These are phyloP conservation scores for Xiphias gladius DNA, from an alignment of 2,113 vertebrate species.

Conservation along the genomic window DNA sequence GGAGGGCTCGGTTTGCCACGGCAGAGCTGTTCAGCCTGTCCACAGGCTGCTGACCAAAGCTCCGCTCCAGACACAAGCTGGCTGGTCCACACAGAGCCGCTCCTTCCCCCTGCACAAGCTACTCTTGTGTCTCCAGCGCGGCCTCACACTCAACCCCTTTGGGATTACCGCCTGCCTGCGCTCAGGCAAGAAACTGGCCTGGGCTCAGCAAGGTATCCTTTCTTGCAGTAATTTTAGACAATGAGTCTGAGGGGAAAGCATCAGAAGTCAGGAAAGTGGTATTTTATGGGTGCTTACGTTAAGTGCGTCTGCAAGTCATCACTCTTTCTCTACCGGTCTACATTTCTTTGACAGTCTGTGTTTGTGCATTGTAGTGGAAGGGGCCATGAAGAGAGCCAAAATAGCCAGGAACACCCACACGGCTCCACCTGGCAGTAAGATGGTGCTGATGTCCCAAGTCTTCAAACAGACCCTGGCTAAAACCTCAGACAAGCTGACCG, in stretches of 20 bases:
- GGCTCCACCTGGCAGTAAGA: constrained; percentile 87
- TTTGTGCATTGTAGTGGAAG: constrained; percentile 88
- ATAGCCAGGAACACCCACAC: constrained; percentile 88
- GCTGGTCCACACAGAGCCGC: constrained; percentile 85
- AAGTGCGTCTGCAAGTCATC: too few relatives aligned
- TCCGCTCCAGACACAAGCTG: constrained; percentile 84
- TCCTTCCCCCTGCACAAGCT: constrained; percentile 88
- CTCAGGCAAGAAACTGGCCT: constrained; percentile 92
- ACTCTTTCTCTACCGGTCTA: background rate
- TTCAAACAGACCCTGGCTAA: constrained; percentile 95
- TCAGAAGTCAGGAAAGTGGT: too few relatives aligned
- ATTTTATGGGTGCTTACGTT: too few relatives aligned
- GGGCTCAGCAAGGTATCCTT: constrained; percentile 92
- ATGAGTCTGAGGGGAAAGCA: too few relatives aligned
- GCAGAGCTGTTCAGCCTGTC: constrained; percentile 82
- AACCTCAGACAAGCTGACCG: constrained; percentile 91
- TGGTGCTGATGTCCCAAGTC: constrained; percentile 95
- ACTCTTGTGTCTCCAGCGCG: constrained; percentile 87
- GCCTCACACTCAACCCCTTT: constrained; percentile 89
- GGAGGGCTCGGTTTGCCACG: constrained; percentile 86
- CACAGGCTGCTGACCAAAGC: constrained; percentile 89
- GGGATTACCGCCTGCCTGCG: constrained; percentile 90
- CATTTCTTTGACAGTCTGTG: constrained; percentile 4
- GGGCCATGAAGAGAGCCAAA: constrained; percentile 91
- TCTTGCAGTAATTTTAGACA: background rate